A percentile compares a stretch with the other conserved stretches of the same genome.
These are phyloP conservation scores for Todiramphus saurophagus DNA, from an alignment of 2,113 vertebrate genomes.

Conservation along the genomic window DNA sequence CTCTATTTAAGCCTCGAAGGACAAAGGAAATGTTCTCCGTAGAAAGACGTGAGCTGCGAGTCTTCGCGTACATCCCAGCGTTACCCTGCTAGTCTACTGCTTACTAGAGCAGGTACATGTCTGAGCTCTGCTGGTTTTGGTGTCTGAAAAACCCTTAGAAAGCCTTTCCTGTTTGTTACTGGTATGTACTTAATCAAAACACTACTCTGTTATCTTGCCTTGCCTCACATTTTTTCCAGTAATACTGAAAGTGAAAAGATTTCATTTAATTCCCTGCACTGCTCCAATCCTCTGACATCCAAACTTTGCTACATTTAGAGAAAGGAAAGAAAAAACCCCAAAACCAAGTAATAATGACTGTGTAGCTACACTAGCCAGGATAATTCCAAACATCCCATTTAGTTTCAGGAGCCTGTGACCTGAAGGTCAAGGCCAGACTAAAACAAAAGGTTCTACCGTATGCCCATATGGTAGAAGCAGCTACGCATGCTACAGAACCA, in stretches of 20 bases:
- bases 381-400: background rate
- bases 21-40: background rate
- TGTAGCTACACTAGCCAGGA: background rate
- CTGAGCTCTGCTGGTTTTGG: background rate
- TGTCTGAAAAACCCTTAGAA: background rate
- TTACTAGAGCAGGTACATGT: background rate
- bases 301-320: background rate
- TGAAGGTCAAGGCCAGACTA: background rate
- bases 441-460: background rate
- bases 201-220: background rate
- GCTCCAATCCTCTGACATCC: background rate
- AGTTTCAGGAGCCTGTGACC: background rate
- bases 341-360: background rate
- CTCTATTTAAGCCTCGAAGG: background rate
- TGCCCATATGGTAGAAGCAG: background rate
- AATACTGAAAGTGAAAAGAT: background rate
- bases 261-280: background rate
- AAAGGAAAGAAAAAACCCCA: background rate
- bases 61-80: background rate
- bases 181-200: background rate
- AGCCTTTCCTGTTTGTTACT: background rate
- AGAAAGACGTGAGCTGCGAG: background rate
- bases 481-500: background rate
- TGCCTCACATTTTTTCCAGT: background rate
- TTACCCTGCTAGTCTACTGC: too few relatives aligned